phyloP scores from a whole-genome alignment of 2,113 vertebrate genomes.

The Gallinago jamesoni region DNA sequence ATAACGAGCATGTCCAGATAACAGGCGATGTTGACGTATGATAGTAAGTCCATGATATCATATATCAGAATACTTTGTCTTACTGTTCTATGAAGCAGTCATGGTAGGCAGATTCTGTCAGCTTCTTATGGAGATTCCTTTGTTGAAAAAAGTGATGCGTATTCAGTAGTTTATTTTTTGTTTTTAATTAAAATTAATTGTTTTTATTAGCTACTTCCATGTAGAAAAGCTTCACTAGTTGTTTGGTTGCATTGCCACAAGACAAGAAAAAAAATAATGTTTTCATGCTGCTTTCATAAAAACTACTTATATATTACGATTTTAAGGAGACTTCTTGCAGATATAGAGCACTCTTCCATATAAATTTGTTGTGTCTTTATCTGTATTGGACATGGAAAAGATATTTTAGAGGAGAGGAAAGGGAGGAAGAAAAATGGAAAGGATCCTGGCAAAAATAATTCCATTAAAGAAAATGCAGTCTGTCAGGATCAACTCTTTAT shows the following conservation, averaged over 20 bases:
- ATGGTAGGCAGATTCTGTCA: background rate
- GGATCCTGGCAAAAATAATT: background rate
- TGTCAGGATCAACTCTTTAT: background rate
- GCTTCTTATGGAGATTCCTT: background rate
- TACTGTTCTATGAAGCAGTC: background rate
- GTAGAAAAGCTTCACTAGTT: background rate
- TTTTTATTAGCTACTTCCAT: background rate
- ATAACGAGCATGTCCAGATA: background rate
- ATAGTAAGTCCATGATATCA: background rate
- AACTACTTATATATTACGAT: background rate
- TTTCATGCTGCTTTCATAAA: background rate
- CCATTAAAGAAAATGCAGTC: background rate
- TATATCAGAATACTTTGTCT: background rate
- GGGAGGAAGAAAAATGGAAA: background rate
- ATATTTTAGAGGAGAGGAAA: background rate
- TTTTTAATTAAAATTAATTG: background rate
- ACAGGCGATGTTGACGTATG: background rate
- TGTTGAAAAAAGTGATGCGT: background rate
- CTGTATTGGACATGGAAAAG: background rate
- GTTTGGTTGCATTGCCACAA: background rate
- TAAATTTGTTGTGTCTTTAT: background rate
- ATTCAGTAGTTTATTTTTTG: background rate
- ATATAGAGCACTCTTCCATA: background rate
- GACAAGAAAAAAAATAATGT: rapidly evolving
- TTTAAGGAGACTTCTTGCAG: background rate